These are phyloP conservation scores for Zygothrica quintamaculata DNA, from an alignment of 2,888 invertebrate genomes.

Conservation along the genomic window DNA sequence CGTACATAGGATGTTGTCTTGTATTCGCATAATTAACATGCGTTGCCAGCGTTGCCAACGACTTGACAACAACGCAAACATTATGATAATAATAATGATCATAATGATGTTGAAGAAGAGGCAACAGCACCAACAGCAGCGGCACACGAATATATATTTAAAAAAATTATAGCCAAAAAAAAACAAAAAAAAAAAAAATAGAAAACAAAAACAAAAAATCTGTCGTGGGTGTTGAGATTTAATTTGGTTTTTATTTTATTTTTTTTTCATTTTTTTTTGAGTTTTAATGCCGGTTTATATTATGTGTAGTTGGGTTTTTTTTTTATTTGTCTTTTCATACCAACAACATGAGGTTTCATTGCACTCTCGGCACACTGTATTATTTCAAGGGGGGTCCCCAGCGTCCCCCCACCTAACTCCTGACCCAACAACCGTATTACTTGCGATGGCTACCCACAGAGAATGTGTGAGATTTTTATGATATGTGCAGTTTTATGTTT, in stretches of 20 bases:
- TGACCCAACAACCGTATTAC: not conserved
- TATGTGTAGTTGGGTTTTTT: conserved; percentile 21
- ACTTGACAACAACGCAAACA: conserved; percentile 54
- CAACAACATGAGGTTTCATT: conserved; percentile 35
- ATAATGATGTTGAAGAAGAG: conserved; percentile 11
- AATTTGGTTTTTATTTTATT: conserved; percentile 36
- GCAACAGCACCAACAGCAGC: conserved; percentile 3
- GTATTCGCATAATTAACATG: conserved; percentile 74
- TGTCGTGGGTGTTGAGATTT: conserved; percentile 64
- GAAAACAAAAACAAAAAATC: conserved; percentile 30
- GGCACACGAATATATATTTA: conserved; percentile 16
- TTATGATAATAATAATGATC: conserved; percentile 1
- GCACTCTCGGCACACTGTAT: conserved; percentile 47
- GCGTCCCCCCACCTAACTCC: not conserved
- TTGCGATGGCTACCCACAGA: conserved; percentile 13
- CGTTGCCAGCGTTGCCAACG: conserved; percentile 69
- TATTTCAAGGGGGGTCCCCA: conserved; percentile 2
- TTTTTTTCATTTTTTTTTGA: conserved; percentile 19
- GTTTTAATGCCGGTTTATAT: conserved; percentile 52
- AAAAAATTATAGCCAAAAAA: conserved; percentile 3
- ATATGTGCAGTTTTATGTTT: conserved; percentile 55
- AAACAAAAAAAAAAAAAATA: conserved; percentile 10
- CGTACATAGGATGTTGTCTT: conserved; percentile 24
- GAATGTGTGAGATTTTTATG: conserved; percentile 39
- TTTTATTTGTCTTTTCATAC: conserved; percentile 4